A percentile compares a stretch with the other conserved stretches of the same genome.
phyloP scores from a whole-genome alignment of 1,140 invertebrate genomes.

The Drosophila serrata region DNA sequence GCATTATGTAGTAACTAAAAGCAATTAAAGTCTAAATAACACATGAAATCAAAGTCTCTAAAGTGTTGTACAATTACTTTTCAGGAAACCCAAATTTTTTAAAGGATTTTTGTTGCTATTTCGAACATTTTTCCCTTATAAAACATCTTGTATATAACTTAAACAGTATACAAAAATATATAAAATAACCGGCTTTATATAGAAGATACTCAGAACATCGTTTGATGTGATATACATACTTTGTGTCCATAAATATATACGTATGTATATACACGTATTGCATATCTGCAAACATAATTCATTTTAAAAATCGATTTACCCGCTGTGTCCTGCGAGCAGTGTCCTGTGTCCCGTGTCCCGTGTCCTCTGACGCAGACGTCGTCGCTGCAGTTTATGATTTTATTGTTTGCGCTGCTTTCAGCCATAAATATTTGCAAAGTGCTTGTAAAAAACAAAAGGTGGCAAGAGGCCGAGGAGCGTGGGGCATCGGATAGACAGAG shows the following conservation, averaged over 20 bases:
- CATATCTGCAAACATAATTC: slow-evolving; percentile 75
- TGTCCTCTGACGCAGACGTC: slow-evolving; percentile 53
- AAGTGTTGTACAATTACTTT: background rate
- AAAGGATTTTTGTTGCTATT: background rate
- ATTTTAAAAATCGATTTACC: slow-evolving; percentile 79
- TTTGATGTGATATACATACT: slow-evolving; percentile 19
- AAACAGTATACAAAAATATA: background rate
- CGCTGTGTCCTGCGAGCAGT: slow-evolving; percentile 33
- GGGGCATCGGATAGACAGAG: slow-evolving; percentile 30
- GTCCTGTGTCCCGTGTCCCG: slow-evolving; percentile 26
- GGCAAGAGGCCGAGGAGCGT: slow-evolving; percentile 18
- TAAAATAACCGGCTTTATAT: slow-evolving; percentile 1
- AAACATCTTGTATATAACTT: background rate
- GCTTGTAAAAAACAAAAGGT: slow-evolving; percentile 82
- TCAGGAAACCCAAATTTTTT: background rate
- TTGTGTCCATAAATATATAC: slow-evolving; percentile 24
- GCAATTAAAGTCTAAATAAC: background rate
- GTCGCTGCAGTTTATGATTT: slow-evolving; percentile 79
- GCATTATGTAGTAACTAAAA: background rate
- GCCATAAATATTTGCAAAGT: slow-evolving; percentile 82
- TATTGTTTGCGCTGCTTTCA: slow-evolving; percentile 79
- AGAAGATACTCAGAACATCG: slow-evolving; percentile 9
- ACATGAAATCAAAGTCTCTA: accelerated
- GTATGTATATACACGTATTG: slow-evolving; percentile 48
- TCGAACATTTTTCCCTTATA: background rate